phyloP scores from a whole-genome alignment of 2,888 invertebrate genomes.

The Dynastes maya region DNA sequence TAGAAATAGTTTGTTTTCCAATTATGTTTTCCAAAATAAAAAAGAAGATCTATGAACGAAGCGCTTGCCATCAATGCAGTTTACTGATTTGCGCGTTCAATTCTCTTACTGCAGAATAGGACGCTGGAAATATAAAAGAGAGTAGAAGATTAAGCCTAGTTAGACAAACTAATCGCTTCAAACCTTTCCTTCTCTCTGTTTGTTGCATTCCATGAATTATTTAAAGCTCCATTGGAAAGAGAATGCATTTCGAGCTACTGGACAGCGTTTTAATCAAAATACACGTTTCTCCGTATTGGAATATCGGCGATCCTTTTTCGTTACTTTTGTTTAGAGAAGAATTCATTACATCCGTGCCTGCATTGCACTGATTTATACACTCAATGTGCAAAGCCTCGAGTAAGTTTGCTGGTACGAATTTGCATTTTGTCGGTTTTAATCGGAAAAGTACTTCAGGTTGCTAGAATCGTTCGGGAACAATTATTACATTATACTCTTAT shows the following conservation, averaged over 20 bases:
- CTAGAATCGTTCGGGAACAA: too few relatives aligned
- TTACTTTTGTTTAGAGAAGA: background rate
- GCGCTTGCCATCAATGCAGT: too few relatives aligned
- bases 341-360: background rate
- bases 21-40: too few relatives aligned
- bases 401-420: background rate
- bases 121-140: too few relatives aligned
- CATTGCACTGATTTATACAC: background rate
- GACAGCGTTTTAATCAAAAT: constrained; percentile 6
- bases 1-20: too few relatives aligned
- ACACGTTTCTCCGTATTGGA: background rate
- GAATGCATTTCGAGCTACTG: background rate
- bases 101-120: too few relatives aligned
- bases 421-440: background rate
- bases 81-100: too few relatives aligned
- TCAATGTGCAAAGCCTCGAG: too few relatives aligned
- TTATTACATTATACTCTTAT: too few relatives aligned
- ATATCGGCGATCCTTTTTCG: background rate
- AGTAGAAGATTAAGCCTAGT: background rate
- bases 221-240: background rate
- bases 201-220: constrained; percentile 10
- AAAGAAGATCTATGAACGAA: too few relatives aligned
- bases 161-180: background rate
- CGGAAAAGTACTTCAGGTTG: background rate
- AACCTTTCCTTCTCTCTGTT: background rate